These are phyloP conservation scores for Paramormyrops kingsleyae DNA, from an alignment of 2,113 vertebrate species.

Conservation along the genomic window DNA sequence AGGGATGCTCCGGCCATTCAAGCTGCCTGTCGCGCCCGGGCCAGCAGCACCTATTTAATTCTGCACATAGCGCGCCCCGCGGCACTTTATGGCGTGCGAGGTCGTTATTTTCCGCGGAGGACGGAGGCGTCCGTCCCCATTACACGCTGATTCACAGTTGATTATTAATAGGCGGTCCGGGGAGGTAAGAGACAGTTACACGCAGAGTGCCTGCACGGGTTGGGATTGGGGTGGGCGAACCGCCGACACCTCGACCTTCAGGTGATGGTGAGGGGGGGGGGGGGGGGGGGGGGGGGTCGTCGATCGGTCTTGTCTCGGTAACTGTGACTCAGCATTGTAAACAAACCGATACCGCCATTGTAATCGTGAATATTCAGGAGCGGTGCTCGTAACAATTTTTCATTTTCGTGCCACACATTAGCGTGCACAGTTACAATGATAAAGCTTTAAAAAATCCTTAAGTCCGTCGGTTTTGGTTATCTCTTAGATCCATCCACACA, in stretches of 20 bases:
- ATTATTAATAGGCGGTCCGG: not conserved
- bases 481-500: not conserved
- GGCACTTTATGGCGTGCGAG: not conserved
- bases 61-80: not conserved
- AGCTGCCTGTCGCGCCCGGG: not conserved
- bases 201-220: not conserved
- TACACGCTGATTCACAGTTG: constrained; percentile 8
- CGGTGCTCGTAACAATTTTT: not conserved
- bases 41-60: not conserved
- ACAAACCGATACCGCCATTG: not conserved
- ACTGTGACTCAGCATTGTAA: constrained; percentile 13
- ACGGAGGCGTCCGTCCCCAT: not conserved
- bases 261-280: not conserved
- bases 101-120: constrained; percentile 7
- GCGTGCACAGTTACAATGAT: not conserved
- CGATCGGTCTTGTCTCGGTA: not conserved
- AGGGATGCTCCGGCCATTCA: not conserved
- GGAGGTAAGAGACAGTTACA: not conserved
- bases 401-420: not conserved
- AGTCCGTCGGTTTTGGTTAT: not conserved
- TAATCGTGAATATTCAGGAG: not conserved
- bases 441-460: not conserved
- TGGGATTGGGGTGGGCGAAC: not conserved
- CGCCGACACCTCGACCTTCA: constrained; percentile 20
- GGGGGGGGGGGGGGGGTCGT: too few relatives aligned